Conservation (phyloP, 2,888 invertebrate genomes). For the Epicampocera succincta region DNA sequence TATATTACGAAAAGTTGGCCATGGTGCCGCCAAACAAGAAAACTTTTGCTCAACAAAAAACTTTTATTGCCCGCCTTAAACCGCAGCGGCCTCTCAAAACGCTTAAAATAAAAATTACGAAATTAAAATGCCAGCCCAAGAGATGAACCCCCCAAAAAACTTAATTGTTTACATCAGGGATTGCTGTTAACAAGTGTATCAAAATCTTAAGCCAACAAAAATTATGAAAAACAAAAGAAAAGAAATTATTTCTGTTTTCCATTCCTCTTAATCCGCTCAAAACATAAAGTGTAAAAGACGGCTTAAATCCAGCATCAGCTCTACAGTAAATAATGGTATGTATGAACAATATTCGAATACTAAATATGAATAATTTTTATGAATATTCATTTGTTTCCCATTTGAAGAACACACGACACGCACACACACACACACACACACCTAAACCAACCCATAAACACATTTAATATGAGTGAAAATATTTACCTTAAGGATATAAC, state of each 20-base stretch:
- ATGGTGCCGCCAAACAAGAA: constrained; percentile 36
- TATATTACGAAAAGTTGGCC: neutral
- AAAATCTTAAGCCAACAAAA: constrained; percentile 17
- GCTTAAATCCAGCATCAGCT: constrained; percentile 58
- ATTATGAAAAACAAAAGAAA: too few relatives aligned
- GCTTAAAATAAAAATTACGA: neutral
- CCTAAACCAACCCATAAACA: neutral
- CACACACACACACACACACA: neutral
- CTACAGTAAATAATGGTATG: constrained; percentile 61
- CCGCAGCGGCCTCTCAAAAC: constrained; percentile 57
- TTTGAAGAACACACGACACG: neutral
- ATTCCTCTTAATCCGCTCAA: constrained; percentile 31
- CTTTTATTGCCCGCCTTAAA: constrained; percentile 46
- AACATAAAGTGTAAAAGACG: constrained; percentile 33
- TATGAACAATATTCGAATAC: neutral
- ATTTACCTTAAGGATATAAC: neutral
- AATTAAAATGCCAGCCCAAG: constrained; percentile 47
- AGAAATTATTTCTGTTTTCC: neutral
- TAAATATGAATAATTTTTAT: neutral
- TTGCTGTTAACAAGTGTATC: constrained; percentile 28
- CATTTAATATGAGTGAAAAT: constrained; percentile 11
- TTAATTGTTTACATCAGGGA: constrained; percentile 37
- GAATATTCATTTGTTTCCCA: constrained; percentile 12
- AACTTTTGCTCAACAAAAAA: constrained; percentile 26
- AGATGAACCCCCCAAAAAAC: constrained; percentile 28